phyloP scores from a whole-genome alignment of 2,797 vertebrate genomes.

The Tenualosa ilisha region DNA sequence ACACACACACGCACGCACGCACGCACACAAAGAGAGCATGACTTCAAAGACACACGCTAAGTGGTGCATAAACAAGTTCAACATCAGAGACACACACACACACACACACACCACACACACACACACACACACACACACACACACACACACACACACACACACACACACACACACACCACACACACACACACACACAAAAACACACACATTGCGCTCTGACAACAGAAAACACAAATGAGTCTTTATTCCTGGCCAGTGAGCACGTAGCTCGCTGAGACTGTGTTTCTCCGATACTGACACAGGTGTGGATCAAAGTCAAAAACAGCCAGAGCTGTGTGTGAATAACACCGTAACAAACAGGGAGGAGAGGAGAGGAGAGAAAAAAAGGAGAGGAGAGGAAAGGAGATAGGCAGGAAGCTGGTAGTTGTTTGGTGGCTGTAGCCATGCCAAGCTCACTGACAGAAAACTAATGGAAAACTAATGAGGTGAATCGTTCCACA shows the following conservation, averaged over 20 bases:
- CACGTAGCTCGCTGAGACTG: not conserved
- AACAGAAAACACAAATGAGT: not conserved
- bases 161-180: not conserved
- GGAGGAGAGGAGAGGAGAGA: too few relatives aligned
- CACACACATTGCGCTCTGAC: not conserved
- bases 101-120: not conserved
- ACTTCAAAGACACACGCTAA: not conserved
- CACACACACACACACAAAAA: not conserved
- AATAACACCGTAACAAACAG: not conserved
- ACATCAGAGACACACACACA: not conserved
- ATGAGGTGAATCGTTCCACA: not conserved
- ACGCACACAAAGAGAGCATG: not conserved
- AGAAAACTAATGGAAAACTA: not conserved
- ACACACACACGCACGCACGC: not conserved
- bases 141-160: not conserved
- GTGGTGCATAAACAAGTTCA: not conserved
- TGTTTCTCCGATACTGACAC: not conserved
- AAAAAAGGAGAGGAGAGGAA: too few relatives aligned
- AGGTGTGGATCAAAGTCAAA: not conserved
- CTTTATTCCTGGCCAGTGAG: slow-evolving; percentile 1
- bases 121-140: not conserved
- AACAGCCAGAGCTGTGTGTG: not conserved
- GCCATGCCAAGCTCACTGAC: not conserved
- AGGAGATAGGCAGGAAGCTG: too few relatives aligned
- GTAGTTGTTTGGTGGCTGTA: not conserved